Evolutionary conservation across 2,113 vertebrate species (phyloP).

Genomic region (Sinocyclocheilus anophthalmus): DNA sequence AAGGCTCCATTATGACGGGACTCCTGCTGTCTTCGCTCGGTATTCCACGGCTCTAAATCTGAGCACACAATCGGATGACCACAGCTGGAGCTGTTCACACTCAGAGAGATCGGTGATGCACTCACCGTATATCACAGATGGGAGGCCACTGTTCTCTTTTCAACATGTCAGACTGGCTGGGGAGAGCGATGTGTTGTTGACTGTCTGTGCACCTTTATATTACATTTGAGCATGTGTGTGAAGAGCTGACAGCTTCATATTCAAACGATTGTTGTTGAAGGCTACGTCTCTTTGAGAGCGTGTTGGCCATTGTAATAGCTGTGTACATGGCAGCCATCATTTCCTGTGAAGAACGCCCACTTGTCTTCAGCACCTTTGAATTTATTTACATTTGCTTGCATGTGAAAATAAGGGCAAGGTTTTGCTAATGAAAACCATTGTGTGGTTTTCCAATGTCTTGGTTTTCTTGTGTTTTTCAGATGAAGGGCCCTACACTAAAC

Average conservation of each 20-base stretch:
- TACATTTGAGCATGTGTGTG: background rate
- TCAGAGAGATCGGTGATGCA: background rate
- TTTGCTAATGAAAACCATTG: constrained; percentile 12
- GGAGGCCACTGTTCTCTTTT: background rate
- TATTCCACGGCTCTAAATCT: constrained; percentile 1
- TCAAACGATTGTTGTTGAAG: background rate
- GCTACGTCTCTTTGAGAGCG: background rate
- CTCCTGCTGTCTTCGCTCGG: background rate
- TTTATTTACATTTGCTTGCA: background rate
- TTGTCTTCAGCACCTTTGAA: background rate
- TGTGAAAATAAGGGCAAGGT: background rate
- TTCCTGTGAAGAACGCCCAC: background rate
- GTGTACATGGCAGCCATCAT: background rate
- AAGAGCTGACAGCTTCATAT: background rate
- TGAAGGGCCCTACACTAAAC: constrained; percentile 98
- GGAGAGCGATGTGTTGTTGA: no score
- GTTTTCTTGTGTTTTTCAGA: constrained; percentile 81
- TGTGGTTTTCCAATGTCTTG: constrained; percentile 21
- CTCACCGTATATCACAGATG: constrained; percentile 13
- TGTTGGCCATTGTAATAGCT: background rate
- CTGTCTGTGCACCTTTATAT: background rate
- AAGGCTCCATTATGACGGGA: background rate
- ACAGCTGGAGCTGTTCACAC: constrained; percentile 7
- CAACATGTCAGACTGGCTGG: background rate
- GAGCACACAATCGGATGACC: background rate